A percentile compares a stretch with the other conserved stretches of the same genome.
Evolutionary conservation across 2,797 vertebrate species (phyloP).

Genomic region (Rhinichthys osculus): DNA sequence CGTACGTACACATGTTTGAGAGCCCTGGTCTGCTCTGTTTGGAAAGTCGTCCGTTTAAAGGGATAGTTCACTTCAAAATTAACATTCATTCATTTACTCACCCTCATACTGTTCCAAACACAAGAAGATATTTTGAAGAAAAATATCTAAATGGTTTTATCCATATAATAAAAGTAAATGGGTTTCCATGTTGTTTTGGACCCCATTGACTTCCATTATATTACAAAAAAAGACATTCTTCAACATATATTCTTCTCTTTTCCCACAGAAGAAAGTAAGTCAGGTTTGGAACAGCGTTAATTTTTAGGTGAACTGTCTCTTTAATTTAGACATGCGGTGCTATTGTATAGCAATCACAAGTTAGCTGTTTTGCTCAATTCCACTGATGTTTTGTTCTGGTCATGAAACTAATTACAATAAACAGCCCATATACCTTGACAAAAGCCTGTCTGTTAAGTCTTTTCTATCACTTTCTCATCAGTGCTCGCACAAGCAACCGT

Average conservation of each 20-base stretch:
- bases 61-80: not conserved
- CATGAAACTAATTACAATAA: constrained; percentile 29
- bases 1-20: not conserved
- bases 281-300: not conserved
- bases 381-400: constrained; percentile 30
- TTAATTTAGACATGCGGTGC: constrained; percentile 23
- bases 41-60: constrained; percentile 23
- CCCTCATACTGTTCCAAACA: not conserved
- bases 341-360: constrained; percentile 26
- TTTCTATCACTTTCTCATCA: constrained; percentile 40
- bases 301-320: constrained; percentile 7
- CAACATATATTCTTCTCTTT: not conserved
- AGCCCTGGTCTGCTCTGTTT: constrained; percentile 20
- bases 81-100: not conserved
- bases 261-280: not conserved
- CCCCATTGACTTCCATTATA: not conserved
- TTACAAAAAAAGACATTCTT: not conserved
- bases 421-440: constrained; percentile 34
- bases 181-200: not conserved
- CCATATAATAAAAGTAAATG: not conserved
- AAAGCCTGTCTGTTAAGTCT: constrained; percentile 24
- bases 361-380: constrained; percentile 43
- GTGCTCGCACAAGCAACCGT: not conserved
- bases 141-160: not conserved
- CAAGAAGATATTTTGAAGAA: not conserved